These are phyloP conservation scores for human DNA, from an alignment of 2,113 vertebrate species.

Conservation along the genomic window DNA sequence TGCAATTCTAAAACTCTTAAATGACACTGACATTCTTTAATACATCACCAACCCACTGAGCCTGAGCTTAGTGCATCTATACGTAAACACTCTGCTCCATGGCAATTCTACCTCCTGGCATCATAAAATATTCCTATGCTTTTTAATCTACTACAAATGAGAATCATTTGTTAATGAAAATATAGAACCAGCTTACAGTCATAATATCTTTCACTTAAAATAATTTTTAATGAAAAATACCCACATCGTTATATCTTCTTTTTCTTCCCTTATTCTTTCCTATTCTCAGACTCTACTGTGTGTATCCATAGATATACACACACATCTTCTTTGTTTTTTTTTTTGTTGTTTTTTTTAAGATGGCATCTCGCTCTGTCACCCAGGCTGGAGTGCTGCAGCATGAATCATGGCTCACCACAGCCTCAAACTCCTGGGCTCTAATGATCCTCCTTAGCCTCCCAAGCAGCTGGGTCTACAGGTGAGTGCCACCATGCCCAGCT, in stretches of 20 bases:
- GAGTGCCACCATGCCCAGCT: too few species aligned
- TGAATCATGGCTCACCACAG: too few species aligned
- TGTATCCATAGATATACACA: not conserved
- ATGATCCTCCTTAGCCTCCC: too few species aligned
- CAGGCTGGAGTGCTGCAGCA: too few species aligned
- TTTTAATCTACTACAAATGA: conserved; percentile 75
- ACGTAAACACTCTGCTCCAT: conserved; percentile 72
- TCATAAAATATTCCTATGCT: conserved; percentile 78
- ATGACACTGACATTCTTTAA: conserved; percentile 22
- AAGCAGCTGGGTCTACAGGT: too few species aligned
- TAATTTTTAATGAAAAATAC: conserved; percentile 45
- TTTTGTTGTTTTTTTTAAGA: too few species aligned
- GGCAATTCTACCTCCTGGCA: conserved; percentile 58
- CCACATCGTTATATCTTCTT: not conserved
- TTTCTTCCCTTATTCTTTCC: conserved; percentile 2
- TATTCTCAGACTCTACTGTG: not conserved
- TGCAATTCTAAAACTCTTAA: conserved; percentile 62
- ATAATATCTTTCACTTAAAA: conserved; percentile 66
- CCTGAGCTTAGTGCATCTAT: conserved; percentile 71
- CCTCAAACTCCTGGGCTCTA: too few species aligned
- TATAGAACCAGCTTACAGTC: conserved; percentile 66
- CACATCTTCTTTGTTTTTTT: too few species aligned
- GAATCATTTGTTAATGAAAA: conserved; percentile 75
- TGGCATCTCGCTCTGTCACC: too few species aligned
- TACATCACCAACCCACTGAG: conserved; percentile 65